Percentiles rank a stretch among this genome's conserved stretches.
Evolutionary conservation across 2,888 invertebrate species (phyloP).

Genomic region (Phaonia tiefii): DNA sequence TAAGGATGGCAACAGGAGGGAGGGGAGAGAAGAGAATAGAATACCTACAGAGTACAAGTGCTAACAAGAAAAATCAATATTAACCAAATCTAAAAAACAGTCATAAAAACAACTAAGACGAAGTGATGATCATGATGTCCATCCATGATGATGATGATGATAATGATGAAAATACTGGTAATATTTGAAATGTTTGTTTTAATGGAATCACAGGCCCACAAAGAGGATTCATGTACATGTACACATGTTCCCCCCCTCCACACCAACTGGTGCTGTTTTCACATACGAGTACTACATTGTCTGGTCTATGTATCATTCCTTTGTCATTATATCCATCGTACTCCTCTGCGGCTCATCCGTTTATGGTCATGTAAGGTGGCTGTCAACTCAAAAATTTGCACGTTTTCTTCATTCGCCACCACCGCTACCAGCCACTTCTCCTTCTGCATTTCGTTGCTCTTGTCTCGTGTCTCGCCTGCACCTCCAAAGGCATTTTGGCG

Average conservation of each 20-base stretch:
- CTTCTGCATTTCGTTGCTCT: background rate
- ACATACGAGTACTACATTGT: constrained; percentile 12
- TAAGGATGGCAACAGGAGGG: background rate
- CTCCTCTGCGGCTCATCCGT: background rate
- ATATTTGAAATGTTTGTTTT: constrained; percentile 28
- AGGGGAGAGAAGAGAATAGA: too few relatives aligned
- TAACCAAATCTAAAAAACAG: constrained; percentile 4
- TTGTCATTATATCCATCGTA: constrained; percentile 24
- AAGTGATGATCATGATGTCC: background rate
- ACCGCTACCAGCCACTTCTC: background rate
- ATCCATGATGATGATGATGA: background rate
- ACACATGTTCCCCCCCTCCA: background rate
- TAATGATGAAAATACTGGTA: constrained; percentile 17
- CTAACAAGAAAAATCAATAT: constrained; percentile 40
- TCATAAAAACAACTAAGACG: background rate
- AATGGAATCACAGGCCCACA: background rate
- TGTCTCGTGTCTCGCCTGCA: background rate
- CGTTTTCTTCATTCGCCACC: constrained; percentile 46
- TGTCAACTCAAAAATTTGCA: constrained; percentile 61
- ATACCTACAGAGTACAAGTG: constrained; percentile 11
- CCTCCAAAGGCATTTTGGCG: constrained; percentile 56
- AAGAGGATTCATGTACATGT: background rate
- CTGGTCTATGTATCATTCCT: constrained; percentile 27
- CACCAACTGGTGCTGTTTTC: too few relatives aligned
- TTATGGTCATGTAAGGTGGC: constrained; percentile 63